Base-by-base conservation (phyloP, 2,113 vertebrate genomes). In the Polyodon spathula region DNA sequence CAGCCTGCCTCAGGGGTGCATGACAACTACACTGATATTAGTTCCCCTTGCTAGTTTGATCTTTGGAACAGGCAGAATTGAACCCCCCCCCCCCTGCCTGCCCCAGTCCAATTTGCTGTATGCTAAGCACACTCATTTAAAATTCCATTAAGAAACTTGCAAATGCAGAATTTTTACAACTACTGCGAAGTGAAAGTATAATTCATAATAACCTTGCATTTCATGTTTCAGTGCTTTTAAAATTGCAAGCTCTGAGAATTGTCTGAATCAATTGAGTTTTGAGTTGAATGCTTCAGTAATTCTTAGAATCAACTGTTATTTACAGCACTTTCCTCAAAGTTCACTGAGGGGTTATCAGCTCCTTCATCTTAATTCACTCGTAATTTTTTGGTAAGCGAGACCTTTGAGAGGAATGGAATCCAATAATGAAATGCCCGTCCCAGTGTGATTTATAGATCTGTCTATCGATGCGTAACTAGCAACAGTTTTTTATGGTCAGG, bases 361-460 rank as follows among this genome's bases (percentile, higher is more conserved):
- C 53, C 41, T 62, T 62, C 27, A 44, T 8, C 11, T 52, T n/a
- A 52, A 52, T 52, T 52, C 50, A 52, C 6, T 44, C 43, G 7
- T 44, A 44, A 8, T 44, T 44, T n/a, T 44, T 44, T 44, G 43
- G 7, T n/a, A n/a, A n/a, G n/a, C n/a, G n/a, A n/a, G n/a, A n/a
- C n/a, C n/a, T 11, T 41, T 55, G 38, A 42, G 40, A 41, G 44
- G 37, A 51, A n/a, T 57, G 54, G 43, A 63, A 56, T 54, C 44
- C 54, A 38, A 14, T 63, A 63, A 63, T 63, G 56, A 56, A 63
- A 11, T 51, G 44, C 54, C n/a, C 15, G 54, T 46, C 62, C 54
- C 37, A 41, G 6, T n/a, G 55, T 37, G 53, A 63, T 56, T 62
- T 54, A 54, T 40, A 54, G 60, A 40, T 54, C 60, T 52, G 9